Base-by-base conservation (phyloP, 2,888 invertebrate genomes). In the Deroplatys truncata region DNA sequence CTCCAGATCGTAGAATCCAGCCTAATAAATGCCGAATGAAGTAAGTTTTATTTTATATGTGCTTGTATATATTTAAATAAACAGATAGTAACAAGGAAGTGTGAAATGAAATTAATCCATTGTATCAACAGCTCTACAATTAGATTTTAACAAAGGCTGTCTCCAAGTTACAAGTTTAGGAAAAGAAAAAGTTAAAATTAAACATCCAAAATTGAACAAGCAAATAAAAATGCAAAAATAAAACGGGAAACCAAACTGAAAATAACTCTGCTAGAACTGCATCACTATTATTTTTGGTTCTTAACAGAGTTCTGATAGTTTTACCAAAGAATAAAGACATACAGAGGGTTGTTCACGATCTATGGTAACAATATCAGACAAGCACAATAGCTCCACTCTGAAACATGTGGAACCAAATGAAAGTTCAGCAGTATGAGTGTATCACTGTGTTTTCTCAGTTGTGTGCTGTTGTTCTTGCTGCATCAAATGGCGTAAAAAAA, bases 1-100 rank as follows among this genome's bases (percentile, higher is more conserved):
- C 90, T 49, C 90, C 90, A 43, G 90, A 90, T 72, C 85, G 91
- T 29, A 89, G 89, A 90, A 31, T 89, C 49, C 89, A 90, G 31
- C 88, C 86, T 16, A 89, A 88, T 43, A 89, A 90, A 49, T 56
- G 88, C 82, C 82, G 89, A 89, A 85, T 85, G 20, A 91, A 90
- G 91, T 91, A 86, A 91, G 91, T 89, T 29, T 43, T 16, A 72
- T 15, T 72, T 85, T 82, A n/a, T 72, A 20, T 72, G 56, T 72
- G 20, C 20, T 72, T 72, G 25, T 25, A 16, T 72, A 72, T 20
- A 72, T 72, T 56, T 56, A 16, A 56, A 56, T 56, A 20, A 4
- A 15, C 5, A 20, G 20, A 16, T 72, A 20, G 16, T 43, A 43
- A 13, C 13, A 13, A 13, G 43, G 43, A 43, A 43, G 43, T 20